phyloP scores from a whole-genome alignment of 92 coral and sea anemone species.

The Diadumene lineata region DNA sequence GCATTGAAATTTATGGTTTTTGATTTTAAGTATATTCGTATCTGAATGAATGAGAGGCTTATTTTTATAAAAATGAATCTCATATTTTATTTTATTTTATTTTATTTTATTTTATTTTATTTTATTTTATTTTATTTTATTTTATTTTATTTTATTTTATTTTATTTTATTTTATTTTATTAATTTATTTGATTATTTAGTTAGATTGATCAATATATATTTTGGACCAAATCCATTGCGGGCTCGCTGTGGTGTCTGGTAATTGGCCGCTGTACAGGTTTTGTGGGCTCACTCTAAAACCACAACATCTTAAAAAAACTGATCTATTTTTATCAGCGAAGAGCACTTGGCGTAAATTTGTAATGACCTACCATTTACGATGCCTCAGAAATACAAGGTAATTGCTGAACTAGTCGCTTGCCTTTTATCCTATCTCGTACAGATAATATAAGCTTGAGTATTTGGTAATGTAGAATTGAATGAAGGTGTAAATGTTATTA shows the following conservation, averaged over 20 bases:
- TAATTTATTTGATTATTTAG: background rate
- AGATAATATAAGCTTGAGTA: background rate
- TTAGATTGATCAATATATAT: background rate
- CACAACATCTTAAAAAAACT: background rate
- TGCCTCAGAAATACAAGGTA: slow-evolving; percentile 5
- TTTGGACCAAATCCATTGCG: background rate
- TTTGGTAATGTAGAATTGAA: background rate
- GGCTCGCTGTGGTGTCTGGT: background rate
- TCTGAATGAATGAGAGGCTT: too few relatives aligned
- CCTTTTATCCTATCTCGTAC: background rate
- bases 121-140: too few relatives aligned
- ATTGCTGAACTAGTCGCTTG: background rate
- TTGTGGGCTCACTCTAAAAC: background rate
- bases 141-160: too few relatives aligned
- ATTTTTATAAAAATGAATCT: too few relatives aligned
- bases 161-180: too few relatives aligned
- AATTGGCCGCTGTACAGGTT: background rate
- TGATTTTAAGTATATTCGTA: too few relatives aligned
- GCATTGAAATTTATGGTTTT: too few relatives aligned
- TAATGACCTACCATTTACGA: slow-evolving; percentile 1
- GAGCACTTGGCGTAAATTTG: background rate
- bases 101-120: too few relatives aligned
- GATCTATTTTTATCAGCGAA: background rate
- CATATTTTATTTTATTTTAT: too few relatives aligned
- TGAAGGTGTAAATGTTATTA: background rate